phyloP scores from a whole-genome alignment of 2,888 invertebrate species.

The Sepioteuthis lessoniana region DNA sequence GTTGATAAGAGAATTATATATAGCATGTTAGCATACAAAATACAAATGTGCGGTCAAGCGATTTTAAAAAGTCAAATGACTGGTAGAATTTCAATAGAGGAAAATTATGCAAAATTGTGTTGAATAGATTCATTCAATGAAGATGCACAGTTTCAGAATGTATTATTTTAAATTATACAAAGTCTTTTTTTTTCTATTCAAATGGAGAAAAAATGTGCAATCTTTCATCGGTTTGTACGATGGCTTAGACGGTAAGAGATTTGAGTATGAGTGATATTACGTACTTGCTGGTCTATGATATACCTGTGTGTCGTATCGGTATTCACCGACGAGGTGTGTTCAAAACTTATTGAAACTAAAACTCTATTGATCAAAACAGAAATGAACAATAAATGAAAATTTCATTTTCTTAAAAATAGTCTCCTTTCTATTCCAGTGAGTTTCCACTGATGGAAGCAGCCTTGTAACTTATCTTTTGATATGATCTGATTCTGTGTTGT shows the following conservation, averaged over 20 bases:
- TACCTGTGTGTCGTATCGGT: too few relatives aligned
- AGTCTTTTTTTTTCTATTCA: neutral
- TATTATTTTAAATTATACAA: neutral
- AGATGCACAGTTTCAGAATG: neutral
- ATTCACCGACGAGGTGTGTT: too few relatives aligned
- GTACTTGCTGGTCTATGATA: neutral
- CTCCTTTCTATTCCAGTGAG: too few relatives aligned
- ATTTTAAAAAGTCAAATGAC: neutral
- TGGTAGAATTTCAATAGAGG: neutral
- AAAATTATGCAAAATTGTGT: neutral
- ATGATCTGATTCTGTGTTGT: too few relatives aligned
- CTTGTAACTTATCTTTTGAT: too few relatives aligned
- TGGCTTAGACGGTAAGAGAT: neutral
- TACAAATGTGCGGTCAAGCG: constrained; percentile 33
- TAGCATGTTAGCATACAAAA: neutral
- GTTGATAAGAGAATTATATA: neutral
- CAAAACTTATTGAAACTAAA: too few relatives aligned
- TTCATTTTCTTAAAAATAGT: too few relatives aligned
- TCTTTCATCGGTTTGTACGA: neutral
- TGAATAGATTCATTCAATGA: neutral
- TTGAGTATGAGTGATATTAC: neutral
- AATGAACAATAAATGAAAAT: too few relatives aligned
- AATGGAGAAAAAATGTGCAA: neutral
- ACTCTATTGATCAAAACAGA: too few relatives aligned
- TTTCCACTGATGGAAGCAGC: too few relatives aligned